These are phyloP conservation scores for Grallaria varia DNA, from an alignment of 2,113 vertebrate species.

Conservation along the genomic window DNA sequence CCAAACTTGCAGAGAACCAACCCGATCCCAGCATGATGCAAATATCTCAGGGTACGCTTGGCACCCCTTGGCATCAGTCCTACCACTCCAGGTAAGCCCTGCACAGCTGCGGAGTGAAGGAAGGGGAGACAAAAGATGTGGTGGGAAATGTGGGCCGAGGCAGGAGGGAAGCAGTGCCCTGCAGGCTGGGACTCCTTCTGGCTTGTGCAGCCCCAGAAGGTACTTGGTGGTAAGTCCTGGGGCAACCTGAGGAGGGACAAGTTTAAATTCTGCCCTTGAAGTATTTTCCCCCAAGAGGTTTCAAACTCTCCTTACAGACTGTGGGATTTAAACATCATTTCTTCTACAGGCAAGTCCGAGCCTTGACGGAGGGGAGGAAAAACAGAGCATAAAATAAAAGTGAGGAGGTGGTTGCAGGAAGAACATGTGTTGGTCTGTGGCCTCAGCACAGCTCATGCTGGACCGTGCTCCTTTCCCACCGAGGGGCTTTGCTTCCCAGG, in stretches of 20 bases:
- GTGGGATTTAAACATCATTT: neutral
- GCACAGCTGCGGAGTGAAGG: neutral
- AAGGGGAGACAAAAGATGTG: neutral
- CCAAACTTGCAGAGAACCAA: constrained; percentile 79
- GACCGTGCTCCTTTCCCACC: neutral
- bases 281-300: neutral
- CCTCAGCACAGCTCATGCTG: neutral
- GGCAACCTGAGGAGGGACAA: neutral
- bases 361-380: neutral
- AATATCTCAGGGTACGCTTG: constrained; percentile 84
- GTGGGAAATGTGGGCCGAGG: neutral
- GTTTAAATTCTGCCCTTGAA: neutral
- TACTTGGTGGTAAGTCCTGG: neutral
- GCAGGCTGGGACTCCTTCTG: neutral
- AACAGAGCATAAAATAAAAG: neutral
- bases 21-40: constrained; percentile 87
- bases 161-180: neutral
- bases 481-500: neutral
- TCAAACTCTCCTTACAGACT: neutral
- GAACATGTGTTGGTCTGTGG: neutral
- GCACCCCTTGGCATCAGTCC: constrained; percentile 85
- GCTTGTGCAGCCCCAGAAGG: neutral
- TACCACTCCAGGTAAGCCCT: constrained; percentile 88
- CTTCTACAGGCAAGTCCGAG: neutral
- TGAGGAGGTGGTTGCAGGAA: neutral